phyloP scores from a whole-genome alignment of 2,888 invertebrate species.

The Linyphia triangularis region DNA sequence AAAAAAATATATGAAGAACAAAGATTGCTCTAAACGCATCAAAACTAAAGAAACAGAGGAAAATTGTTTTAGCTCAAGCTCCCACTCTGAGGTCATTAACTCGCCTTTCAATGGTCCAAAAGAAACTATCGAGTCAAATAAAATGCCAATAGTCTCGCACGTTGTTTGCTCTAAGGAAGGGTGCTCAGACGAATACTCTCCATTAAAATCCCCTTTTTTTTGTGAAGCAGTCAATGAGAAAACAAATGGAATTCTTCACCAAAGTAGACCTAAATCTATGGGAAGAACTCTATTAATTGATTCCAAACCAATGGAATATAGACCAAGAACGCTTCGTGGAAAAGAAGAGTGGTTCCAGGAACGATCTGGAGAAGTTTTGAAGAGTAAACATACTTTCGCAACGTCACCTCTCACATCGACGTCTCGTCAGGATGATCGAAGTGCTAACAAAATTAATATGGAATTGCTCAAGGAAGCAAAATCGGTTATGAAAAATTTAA shows the following conservation, averaged over 20 bases:
- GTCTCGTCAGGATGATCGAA: background rate
- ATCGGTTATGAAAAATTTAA: background rate
- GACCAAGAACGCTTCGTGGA: slow-evolving; percentile 24
- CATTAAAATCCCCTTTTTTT: background rate
- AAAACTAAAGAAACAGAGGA: background rate
- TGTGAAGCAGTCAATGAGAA: background rate
- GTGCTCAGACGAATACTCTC: background rate
- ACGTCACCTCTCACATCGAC: background rate
- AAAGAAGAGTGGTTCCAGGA: slow-evolving; percentile 35
- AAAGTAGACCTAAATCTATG: background rate
- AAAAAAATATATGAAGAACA: background rate
- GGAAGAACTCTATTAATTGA: slow-evolving; percentile 62
- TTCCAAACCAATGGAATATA: slow-evolving; percentile 34
- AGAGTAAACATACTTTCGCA: background rate
- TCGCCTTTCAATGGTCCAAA: background rate
- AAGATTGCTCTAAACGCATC: background rate
- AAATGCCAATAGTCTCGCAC: background rate
- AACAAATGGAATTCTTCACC: background rate
- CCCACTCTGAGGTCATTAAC: background rate
- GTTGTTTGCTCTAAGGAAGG: background rate
- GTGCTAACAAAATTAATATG: too few relatives aligned
- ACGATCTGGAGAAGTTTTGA: background rate
- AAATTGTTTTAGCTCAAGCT: background rate
- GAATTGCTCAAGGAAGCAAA: background rate
- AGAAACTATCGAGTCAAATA: background rate